Evolutionary conservation across 2,888 invertebrate species (phyloP), one percentile per base, ranked within the genome.

Genomic region (Scrobipalpa costella): DNA sequence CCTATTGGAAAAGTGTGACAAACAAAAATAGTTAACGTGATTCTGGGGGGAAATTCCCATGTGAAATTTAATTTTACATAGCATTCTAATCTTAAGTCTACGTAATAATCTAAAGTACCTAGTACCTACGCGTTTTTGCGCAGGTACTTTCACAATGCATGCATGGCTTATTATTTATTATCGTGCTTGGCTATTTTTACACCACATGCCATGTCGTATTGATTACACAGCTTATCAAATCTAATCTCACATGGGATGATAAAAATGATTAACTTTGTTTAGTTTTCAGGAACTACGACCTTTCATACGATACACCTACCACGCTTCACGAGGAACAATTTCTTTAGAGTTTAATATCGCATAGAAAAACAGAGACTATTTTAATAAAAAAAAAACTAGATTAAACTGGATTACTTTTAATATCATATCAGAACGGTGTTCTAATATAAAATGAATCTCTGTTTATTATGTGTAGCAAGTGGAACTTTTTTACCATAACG

Each of bases 201-300:
- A 21, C 13, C 21, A 21, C 19, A 11, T 2, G 13, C 13, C 27
- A 52, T 52, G 52, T 52, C 19, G 19, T 52, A 19, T 19, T 52
- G 52, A 52, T 52, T 52, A 27, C 52, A 52, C 27, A 52, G 52
- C 52, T 57, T 57, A 57, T 50, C 50, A 11, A 50, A 9, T 27
- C 49, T 49, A 19, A 52, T 52, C 52, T 52, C 9, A 19, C 52
- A 27, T 27, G 13, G 27, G 52, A 52, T 52, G 36, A 57, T 57
- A 57, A 57, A 17, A n/a, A 11, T 19, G 19, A 19, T 19, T 27
- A 27, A 27, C 13, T 11, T 27, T 52, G 19, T 52, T 52, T 52
- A 52, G 19, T 13, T 47, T 47, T 17, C 40, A 13, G 40, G n/a
- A n/a, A n/a, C n/a, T n/a, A n/a, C n/a, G n/a, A n/a, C n/a, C n/a